Conservation (phyloP, 2,888 invertebrate species). For the Xylocampa areola region DNA sequence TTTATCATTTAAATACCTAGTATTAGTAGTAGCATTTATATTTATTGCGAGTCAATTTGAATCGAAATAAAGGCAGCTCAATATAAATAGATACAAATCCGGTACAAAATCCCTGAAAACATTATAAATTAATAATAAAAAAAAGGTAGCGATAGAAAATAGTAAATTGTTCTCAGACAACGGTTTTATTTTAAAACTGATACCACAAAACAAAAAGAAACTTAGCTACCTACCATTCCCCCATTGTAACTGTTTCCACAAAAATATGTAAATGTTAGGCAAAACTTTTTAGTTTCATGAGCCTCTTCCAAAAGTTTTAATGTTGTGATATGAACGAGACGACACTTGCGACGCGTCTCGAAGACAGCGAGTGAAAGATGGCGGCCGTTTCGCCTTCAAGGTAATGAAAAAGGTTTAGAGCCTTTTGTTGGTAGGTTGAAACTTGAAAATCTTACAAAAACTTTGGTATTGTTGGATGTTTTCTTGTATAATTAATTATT, state of each 20-base stretch:
- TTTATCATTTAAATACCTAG: too few species aligned
- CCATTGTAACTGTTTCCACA: constrained; percentile 19
- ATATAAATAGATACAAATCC: too few species aligned
- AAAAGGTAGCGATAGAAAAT: too few species aligned
- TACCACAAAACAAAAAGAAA: not conserved
- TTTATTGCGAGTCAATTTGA: too few species aligned
- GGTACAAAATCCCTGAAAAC: too few species aligned
- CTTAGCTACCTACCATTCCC: constrained; percentile 24
- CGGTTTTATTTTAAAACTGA: not conserved
- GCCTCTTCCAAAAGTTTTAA: constrained; percentile 53
- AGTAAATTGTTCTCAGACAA: not conserved
- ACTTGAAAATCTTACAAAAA: constrained; percentile 42
- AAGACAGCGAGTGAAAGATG: constrained; percentile 51
- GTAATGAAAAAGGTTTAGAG: constrained; percentile 55
- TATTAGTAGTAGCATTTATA: too few species aligned
- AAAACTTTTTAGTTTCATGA: constrained; percentile 42
- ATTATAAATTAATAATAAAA: too few species aligned
- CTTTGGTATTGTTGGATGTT: constrained; percentile 15
- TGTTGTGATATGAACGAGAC: constrained; percentile 38
- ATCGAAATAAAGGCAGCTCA: too few species aligned
- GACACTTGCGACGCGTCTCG: constrained; percentile 41
- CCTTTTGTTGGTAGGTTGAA: constrained; percentile 48
- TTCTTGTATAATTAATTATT: not conserved
- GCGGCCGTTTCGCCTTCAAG: constrained; percentile 40
- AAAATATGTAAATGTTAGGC: constrained; percentile 43